Evolutionary conservation across 2,888 invertebrate species (phyloP).

Genomic region (Cataglyphis altisquamis): DNA sequence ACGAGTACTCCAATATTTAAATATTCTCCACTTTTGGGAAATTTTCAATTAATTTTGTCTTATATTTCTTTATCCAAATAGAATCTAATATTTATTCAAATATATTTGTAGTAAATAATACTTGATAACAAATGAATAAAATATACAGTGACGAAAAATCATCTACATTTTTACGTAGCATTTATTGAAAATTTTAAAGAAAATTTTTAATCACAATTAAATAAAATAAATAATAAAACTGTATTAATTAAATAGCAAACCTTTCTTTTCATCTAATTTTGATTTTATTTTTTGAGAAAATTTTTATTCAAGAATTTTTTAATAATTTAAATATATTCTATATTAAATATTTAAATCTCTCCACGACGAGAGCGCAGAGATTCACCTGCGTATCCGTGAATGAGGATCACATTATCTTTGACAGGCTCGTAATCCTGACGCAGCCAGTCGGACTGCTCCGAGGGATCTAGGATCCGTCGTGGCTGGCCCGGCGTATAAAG

Average conservation of each 20-base stretch:
- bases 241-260: no score
- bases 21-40: background rate
- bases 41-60: background rate
- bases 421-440: slow-evolving; percentile 90
- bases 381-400: slow-evolving; percentile 92
- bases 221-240: no score
- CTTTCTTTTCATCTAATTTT: no score
- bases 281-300: no score
- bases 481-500: slow-evolving; percentile 89
- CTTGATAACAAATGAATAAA: no score
- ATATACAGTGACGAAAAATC: no score
- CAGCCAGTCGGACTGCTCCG: slow-evolving; percentile 90
- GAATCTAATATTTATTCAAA: background rate
- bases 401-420: slow-evolving; percentile 90
- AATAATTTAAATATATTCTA: no score
- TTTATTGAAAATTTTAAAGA: no score
- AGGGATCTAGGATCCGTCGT: slow-evolving; percentile 76
- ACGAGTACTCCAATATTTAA: background rate
- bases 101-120: background rate
- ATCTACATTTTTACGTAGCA: no score
- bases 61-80: background rate
- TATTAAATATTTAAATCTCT: no score
- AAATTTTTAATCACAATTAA: no score
- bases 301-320: no score
- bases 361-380: background rate